Evolutionary conservation across 64 coral and sea anemone species (phyloP).

Genomic region (Porites lutea): DNA sequence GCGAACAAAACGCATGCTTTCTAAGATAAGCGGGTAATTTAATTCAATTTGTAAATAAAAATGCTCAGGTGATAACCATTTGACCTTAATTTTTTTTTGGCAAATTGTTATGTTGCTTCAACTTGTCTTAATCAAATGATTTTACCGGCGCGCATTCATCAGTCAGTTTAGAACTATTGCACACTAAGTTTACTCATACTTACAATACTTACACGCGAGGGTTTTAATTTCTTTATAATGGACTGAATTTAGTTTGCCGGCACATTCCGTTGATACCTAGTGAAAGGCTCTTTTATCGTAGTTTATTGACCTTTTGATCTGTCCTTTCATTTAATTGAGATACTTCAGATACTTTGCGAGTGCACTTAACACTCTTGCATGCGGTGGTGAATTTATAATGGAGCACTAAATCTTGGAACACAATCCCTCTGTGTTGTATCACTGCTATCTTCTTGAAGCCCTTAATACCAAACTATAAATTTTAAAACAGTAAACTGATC

Average conservation of each 20-base stretch:
- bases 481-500: no score
- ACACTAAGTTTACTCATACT: neutral
- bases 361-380: neutral
- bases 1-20: neutral
- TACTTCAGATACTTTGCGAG: neutral
- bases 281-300: neutral
- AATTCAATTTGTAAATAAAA: neutral
- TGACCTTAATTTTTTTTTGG: neutral
- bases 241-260: neutral
- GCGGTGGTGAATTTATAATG: neutral
- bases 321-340: neutral
- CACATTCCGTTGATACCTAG: neutral
- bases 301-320: neutral
- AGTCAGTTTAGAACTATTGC: no score
- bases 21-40: slow-evolving; percentile 4
- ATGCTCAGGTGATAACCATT: neutral
- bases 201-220: neutral
- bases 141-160: no score
- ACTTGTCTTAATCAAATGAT: no score
- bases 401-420: neutral
- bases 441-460: no score
- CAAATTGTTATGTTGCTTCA: neutral
- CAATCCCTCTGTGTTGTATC: no score
- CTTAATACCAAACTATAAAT: no score
- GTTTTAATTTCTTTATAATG: neutral